Conservation (phyloP, 1,140 invertebrate genomes). For the Drosophila novamexicana region DNA sequence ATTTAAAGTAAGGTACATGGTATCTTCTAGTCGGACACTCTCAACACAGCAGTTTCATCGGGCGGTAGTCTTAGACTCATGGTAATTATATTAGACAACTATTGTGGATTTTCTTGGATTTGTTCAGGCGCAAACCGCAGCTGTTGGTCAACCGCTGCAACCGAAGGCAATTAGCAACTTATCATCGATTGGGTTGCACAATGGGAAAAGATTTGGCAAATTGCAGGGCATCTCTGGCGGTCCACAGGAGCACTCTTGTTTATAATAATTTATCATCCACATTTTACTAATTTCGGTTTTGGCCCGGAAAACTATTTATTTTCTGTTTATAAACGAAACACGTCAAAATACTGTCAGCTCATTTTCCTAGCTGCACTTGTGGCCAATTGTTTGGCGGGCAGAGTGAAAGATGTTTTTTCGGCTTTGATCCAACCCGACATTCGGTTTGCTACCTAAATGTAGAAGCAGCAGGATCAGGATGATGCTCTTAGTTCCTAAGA, state of each 20-base stretch:
- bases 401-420: constrained; percentile 32
- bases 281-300: background rate
- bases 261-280: background rate
- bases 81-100: background rate
- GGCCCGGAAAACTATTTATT: constrained; percentile 24
- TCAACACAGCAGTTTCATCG: no score
- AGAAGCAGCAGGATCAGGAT: constrained; percentile 31
- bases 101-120: constrained; percentile 18
- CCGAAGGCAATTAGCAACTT: constrained; percentile 34
- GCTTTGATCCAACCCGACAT: constrained; percentile 63
- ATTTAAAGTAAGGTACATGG: no score
- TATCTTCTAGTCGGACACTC: no score
- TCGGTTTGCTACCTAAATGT: constrained; percentile 56
- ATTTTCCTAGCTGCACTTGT: constrained; percentile 65
- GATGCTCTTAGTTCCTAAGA: constrained; percentile 4
- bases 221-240: background rate
- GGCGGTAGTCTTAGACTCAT: background rate
- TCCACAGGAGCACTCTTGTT: background rate
- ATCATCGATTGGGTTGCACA: constrained; percentile 40
- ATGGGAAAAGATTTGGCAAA: constrained; percentile 10
- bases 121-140: constrained; percentile 45
- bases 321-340: constrained; percentile 58
- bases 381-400: constrained; percentile 56
- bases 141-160: constrained; percentile 47
- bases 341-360: constrained; percentile 76